phyloP scores from a whole-genome alignment of 1,140 invertebrate genomes.

The Drosophila ohnishii region DNA sequence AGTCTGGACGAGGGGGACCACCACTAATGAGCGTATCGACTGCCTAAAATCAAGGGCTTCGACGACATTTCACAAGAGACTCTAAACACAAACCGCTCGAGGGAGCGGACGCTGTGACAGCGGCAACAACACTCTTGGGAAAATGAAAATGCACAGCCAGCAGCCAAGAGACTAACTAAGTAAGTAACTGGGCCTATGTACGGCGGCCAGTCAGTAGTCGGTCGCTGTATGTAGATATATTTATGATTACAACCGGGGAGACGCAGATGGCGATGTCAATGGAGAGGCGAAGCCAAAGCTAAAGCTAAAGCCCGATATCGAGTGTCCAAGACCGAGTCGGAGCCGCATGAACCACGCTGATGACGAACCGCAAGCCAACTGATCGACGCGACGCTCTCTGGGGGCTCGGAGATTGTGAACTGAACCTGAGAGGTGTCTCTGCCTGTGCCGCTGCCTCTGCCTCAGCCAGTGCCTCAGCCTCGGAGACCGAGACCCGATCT shows the following conservation, averaged over 20 bases:
- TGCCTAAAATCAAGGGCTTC: constrained; percentile 74
- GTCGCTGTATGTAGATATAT: constrained; percentile 70
- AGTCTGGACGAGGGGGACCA: constrained; percentile 12
- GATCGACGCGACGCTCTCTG: constrained; percentile 42
- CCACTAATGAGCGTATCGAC: constrained; percentile 71
- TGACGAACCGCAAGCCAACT: constrained; percentile 78
- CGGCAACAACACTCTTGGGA: constrained; percentile 67
- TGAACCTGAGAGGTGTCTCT: constrained; percentile 42
- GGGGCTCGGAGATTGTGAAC: constrained; percentile 35
- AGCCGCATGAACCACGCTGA: constrained; percentile 72
- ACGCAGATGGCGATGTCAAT: constrained; percentile 51
- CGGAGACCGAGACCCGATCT: constrained; percentile 40
- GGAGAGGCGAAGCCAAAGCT: constrained; percentile 9
- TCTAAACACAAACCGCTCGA: background rate
- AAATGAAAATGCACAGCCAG: constrained; percentile 75
- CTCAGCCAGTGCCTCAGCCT: constrained; percentile 4
- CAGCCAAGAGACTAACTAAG: constrained; percentile 42
- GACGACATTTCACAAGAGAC: constrained; percentile 67
- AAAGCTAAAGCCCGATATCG: constrained; percentile 20
- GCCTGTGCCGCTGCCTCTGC: constrained; percentile 5
- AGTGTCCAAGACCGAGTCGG: constrained; percentile 26
- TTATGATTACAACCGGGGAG: constrained; percentile 70
- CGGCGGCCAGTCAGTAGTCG: constrained; percentile 24
- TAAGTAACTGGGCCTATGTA: constrained; percentile 68
- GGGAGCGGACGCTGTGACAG: constrained; percentile 24